phyloP scores from a whole-genome alignment of 2,797 vertebrate genomes.

The Anguilla megastoma region DNA sequence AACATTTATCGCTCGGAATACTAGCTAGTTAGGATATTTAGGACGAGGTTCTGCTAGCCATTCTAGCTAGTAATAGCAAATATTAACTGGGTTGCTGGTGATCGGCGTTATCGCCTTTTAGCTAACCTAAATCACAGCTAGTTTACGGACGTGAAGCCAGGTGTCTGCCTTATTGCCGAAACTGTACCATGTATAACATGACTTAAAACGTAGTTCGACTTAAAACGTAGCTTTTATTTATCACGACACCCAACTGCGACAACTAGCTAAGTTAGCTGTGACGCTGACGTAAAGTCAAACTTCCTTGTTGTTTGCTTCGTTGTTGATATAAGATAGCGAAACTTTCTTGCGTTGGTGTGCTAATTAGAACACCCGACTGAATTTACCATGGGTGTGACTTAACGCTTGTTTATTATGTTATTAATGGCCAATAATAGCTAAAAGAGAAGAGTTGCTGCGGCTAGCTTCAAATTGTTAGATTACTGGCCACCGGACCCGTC shows the following conservation, averaged over 20 bases:
- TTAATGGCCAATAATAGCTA: neutral
- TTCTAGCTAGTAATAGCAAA: neutral
- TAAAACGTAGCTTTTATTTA: neutral
- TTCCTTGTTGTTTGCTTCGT: neutral
- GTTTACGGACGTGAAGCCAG: neutral
- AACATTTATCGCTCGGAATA: neutral
- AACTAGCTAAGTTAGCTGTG: neutral
- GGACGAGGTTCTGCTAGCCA: neutral
- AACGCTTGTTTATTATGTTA: too few relatives aligned
- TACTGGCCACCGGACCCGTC: neutral
- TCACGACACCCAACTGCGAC: neutral
- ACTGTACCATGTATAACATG: neutral
- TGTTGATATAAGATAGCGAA: neutral
- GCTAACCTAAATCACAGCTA: neutral
- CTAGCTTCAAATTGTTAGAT: neutral
- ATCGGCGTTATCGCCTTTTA: neutral
- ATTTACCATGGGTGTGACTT: neutral
- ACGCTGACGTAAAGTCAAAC: neutral
- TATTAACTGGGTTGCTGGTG: neutral
- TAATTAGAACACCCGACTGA: neutral
- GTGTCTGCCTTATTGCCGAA: neutral
- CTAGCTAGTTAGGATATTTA: neutral
- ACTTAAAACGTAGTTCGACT: neutral
- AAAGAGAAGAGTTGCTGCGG: neutral
- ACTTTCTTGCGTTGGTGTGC: neutral